phyloP scores from a whole-genome alignment of 2,797 vertebrate genomes.

The Melanotaenia trifasciata region DNA sequence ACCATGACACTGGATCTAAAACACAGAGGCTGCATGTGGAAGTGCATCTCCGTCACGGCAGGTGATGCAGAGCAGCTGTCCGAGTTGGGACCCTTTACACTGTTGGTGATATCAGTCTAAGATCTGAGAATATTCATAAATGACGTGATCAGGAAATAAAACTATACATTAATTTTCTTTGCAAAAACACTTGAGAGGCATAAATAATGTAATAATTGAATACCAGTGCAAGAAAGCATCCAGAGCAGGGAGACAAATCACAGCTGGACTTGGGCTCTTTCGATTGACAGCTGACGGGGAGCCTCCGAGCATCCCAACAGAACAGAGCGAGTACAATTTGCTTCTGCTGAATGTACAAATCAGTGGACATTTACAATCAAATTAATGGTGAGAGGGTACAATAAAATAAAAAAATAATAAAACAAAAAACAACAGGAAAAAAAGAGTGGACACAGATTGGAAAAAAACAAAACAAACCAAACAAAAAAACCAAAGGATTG shows the following conservation, averaged over 20 bases:
- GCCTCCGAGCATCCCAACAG: constrained; percentile 65
- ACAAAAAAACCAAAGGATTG: constrained; percentile 31
- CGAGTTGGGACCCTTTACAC: constrained; percentile 32
- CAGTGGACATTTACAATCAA: constrained; percentile 44
- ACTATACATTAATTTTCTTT: constrained; percentile 41
- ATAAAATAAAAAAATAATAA: constrained; percentile 18
- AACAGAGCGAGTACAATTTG: constrained; percentile 40
- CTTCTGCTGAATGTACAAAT: constrained; percentile 47
- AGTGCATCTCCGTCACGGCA: constrained; percentile 43
- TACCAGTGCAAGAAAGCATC: constrained; percentile 74
- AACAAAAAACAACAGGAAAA: constrained; percentile 1
- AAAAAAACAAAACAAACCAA: neutral
- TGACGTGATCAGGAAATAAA: constrained; percentile 37
- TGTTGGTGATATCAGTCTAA: constrained; percentile 30
- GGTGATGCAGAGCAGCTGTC: constrained; percentile 48
- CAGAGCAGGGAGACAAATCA: constrained; percentile 55
- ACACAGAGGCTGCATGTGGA: constrained; percentile 31
- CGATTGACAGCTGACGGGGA: constrained; percentile 27
- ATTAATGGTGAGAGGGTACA: constrained; percentile 35
- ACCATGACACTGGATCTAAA: constrained; percentile 60
- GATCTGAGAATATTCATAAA: constrained; percentile 34
- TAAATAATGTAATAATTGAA: constrained; percentile 72
- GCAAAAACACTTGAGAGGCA: constrained; percentile 48
- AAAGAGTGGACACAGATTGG: constrained; percentile 28
- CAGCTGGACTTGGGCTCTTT: constrained; percentile 15